Percentiles rank a stretch among this genome's conserved stretches.
Evolutionary conservation across 2,113 vertebrate species (phyloP).

Genomic region (Plecturocebus donacophilus): DNA sequence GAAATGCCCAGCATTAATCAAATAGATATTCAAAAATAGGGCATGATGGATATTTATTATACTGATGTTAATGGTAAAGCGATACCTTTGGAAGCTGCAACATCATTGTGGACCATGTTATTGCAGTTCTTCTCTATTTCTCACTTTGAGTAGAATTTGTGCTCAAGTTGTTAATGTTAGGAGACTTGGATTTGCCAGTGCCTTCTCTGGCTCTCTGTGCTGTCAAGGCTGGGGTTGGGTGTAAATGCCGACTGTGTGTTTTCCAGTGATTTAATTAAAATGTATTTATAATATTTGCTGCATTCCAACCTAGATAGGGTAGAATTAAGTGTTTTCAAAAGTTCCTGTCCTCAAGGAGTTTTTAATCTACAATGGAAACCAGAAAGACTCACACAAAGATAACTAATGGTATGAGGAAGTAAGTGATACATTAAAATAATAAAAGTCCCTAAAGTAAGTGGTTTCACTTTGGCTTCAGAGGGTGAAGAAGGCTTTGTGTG

Average conservation of each 20-base stretch:
- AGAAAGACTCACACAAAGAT: neutral
- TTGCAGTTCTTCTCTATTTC: neutral
- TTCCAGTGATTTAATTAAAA: neutral
- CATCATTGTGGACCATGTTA: neutral
- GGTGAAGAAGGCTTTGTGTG: neutral
- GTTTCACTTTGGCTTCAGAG: neutral
- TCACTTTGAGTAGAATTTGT: neutral
- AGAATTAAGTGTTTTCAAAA: conserved; percentile 29
- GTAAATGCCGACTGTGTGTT: neutral
- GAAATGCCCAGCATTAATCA: neutral
- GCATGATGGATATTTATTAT: neutral
- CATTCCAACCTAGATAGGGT: neutral
- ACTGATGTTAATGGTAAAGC: neutral
- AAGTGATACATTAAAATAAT: neutral
- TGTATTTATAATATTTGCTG: neutral
- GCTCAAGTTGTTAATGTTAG: neutral
- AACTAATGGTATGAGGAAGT: neutral
- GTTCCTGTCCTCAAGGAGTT: neutral
- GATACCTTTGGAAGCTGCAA: neutral
- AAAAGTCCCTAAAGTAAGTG: neutral
- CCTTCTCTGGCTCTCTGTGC: neutral
- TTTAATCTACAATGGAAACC: neutral
- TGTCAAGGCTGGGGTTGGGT: neutral
- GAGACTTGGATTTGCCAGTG: neutral
- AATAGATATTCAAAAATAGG: neutral